Conservation (phyloP, 2,797 vertebrate genomes). For the Choloepus didactylus region DNA sequence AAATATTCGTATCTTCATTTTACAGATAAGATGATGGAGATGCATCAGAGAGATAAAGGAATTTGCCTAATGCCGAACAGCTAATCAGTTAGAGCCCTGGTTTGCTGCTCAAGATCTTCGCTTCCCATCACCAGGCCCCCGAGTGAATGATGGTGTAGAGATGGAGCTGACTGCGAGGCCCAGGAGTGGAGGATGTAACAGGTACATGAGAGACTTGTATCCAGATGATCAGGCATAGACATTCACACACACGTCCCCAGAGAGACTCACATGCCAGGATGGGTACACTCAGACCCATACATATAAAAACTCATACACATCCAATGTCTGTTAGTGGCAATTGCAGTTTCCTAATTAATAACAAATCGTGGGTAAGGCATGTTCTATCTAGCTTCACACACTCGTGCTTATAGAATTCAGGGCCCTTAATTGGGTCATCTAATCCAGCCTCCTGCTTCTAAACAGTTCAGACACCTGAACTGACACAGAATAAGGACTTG, state of each 20-base stretch:
- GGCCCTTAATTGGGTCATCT: not conserved
- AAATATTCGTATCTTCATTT: not conserved
- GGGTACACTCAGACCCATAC: not conserved
- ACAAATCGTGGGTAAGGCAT: not conserved
- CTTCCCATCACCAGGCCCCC: not conserved
- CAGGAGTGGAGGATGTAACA: not conserved
- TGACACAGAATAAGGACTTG: not conserved
- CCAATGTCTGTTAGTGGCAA: not conserved
- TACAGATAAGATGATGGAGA: not conserved
- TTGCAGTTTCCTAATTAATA: not conserved
- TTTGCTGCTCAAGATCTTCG: not conserved
- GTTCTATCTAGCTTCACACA: not conserved
- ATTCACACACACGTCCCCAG: not conserved
- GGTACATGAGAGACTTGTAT: not conserved
- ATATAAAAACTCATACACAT: not conserved
- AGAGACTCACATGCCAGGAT: not conserved
- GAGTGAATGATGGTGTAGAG: not conserved
- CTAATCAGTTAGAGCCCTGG: not conserved
- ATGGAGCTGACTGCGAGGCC: not conserved
- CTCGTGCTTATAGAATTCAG: too few species aligned
- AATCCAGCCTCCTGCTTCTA: not conserved
- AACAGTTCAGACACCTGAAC: too few species aligned
- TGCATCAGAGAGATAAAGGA: not conserved
- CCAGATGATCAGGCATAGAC: fast-evolving
- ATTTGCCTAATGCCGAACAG: not conserved